Base-by-base conservation (phyloP, 2,888 invertebrate genomes). In the Elysia crispata region DNA sequence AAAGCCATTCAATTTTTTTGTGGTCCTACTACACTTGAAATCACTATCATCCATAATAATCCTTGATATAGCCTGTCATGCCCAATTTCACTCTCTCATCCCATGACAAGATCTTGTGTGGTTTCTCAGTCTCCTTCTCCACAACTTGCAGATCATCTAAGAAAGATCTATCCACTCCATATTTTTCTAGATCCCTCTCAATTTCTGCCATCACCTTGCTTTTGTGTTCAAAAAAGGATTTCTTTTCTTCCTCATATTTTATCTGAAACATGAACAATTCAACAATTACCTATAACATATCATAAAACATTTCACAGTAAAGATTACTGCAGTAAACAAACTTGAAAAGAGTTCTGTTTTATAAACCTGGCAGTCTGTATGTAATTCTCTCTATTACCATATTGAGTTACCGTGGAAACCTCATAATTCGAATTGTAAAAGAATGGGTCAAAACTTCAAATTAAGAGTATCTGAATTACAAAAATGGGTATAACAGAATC, bases 221-320 rank as follows among this genome's bases (percentile, higher is more conserved):
- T 90, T 97, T 97, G 77, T 96, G 94, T 88, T 94, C 93, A 28
- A 95, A 93, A 90, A 96, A 97, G 0, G 93, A 93, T 13, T 95
- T 95, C 90, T 97, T 95, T 90, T 97, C 95, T 15, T 93, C 92
- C 89, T 95, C 94, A 50, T 98, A 92, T 81, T 94, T 90, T 73
- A 93, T 93, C 87, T 94, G 94, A 88, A 96, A 96, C 41, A 41
- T 41, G 11, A 41, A 41, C 11, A 11, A 41, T 6, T 3, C 11
- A 41, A 41, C 3, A 41, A 41, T 41, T 3, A 6, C 41, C 41
- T 41, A n/a, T n/a, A n/a, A n/a, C 11, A 41, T 3, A 41, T 41
- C 3, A 41, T 41, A 41, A 41, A 41, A 3, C 41, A 41, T 41
- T 41, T 41, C 41, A 41, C 11, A 41, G 41, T 41, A 41, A 41